These are phyloP conservation scores for Sinhomidia bicolor DNA, from an alignment of 2,888 invertebrate genomes.

Conservation along the genomic window DNA sequence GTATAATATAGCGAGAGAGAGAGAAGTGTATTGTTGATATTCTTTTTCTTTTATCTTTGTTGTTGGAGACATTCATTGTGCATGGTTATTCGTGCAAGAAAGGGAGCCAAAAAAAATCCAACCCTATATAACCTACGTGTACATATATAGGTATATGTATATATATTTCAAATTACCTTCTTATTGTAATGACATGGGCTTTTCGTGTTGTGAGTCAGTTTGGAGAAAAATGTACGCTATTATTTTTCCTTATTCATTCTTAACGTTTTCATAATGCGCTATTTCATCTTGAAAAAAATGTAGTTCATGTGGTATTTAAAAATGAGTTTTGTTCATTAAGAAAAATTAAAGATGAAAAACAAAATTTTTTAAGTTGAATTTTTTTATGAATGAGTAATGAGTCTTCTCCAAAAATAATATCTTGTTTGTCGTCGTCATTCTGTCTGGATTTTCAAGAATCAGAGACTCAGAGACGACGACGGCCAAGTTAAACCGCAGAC, in stretches of 20 bases:
- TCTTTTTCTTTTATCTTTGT: conserved; percentile 2
- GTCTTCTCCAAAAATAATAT: neutral
- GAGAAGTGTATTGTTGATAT: conserved; percentile 7
- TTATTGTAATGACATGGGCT: conserved; percentile 59
- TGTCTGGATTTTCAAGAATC: conserved; percentile 9
- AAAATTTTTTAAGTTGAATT: neutral
- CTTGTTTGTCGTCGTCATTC: conserved; percentile 1
- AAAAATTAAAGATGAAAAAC: neutral
- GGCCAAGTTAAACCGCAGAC: neutral
- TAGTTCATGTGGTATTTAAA: neutral
- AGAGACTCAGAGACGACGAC: neutral
- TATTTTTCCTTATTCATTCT: neutral
- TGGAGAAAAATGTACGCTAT: neutral
- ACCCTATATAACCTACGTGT: too few relatives aligned
- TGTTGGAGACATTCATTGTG: neutral
- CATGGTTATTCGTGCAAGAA: neutral
- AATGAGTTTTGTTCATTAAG: neutral
- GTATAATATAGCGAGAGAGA: too few relatives aligned
- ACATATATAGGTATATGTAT: too few relatives aligned
- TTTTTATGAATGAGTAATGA: neutral
- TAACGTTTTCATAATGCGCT: neutral
- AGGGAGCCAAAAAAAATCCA: conserved; percentile 7
- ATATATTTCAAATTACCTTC: conserved; percentile 25
- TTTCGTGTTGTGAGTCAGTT: conserved; percentile 20
- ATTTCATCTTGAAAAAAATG: neutral